phyloP scores from a whole-genome alignment of 2,888 invertebrate species.

The Camptogramma bilineatum region DNA sequence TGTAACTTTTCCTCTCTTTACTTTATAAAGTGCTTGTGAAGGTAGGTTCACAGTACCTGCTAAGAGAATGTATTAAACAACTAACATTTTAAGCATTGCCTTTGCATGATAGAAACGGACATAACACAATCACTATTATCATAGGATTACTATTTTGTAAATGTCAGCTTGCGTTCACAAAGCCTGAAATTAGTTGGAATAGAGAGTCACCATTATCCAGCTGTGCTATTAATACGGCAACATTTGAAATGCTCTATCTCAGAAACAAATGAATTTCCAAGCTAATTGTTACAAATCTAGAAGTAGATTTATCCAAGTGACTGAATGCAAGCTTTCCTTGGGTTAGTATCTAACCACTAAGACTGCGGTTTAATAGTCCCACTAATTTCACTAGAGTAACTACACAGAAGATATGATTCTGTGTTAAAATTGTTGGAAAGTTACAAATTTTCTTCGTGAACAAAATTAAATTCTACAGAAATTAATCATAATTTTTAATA shows the following conservation, averaged over 20 bases:
- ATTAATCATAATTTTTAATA: conserved; percentile 46
- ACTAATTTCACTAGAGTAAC: not conserved
- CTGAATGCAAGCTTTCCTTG: not conserved
- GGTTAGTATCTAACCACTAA: conserved; percentile 2
- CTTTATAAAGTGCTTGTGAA: no score
- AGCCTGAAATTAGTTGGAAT: no score
- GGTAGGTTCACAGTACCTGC: no score
- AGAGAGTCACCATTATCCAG: no score
- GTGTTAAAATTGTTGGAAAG: conserved; percentile 9
- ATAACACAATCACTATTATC: no score
- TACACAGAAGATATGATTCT: not conserved
- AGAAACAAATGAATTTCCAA: not conserved
- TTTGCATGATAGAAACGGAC: no score
- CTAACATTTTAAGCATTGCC: no score
- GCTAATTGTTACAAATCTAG: not conserved
- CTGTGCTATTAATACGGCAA: no score
- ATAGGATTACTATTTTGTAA: no score
- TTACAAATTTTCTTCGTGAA: conserved; percentile 9
- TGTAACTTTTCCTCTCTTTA: no score
- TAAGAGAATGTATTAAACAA: no score
- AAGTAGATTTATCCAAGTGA: not conserved
- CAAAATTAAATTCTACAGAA: conserved; percentile 18
- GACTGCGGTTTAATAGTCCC: not conserved
- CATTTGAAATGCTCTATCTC: no score
- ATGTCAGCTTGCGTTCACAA: not conserved